A percentile compares a stretch with the other conserved stretches of the same genome.
These are phyloP conservation scores for Cylindroiulus punctatus DNA, from an alignment of 2,888 invertebrate species.

Conservation along the genomic window DNA sequence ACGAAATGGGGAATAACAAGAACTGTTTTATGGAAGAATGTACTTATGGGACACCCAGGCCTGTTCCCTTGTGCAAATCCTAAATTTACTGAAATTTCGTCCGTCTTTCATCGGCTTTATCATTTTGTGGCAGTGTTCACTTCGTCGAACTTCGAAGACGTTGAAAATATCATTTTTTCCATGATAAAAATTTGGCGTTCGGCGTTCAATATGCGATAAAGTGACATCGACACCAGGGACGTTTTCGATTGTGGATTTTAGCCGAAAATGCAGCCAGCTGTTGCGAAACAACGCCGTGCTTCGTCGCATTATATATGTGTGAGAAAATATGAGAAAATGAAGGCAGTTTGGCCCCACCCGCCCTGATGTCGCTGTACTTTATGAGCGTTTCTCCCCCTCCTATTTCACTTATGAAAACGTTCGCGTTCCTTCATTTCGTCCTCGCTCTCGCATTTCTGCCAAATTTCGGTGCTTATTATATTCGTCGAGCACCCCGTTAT, in stretches of 20 bases:
- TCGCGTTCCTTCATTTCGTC: background rate
- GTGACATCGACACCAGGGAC: background rate
- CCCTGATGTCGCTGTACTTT: conserved; percentile 24
- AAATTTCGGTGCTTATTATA: background rate
- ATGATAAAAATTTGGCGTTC: too few relatives aligned
- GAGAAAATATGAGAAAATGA: conserved; percentile 26
- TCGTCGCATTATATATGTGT: conserved; percentile 13
- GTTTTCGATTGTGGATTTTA: background rate
- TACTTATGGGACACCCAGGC: too few relatives aligned
- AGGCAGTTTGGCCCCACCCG: conserved; percentile 1
- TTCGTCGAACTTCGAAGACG: too few relatives aligned
- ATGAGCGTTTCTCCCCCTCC: conserved; percentile 21
- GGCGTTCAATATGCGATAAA: background rate
- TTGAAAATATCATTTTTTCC: background rate
- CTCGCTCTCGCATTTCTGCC: background rate
- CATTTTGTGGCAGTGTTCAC: background rate
- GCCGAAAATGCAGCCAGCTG: conserved; percentile 8
- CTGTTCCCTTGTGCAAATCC: too few relatives aligned
- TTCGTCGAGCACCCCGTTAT: conserved; percentile 15
- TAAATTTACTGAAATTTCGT: too few relatives aligned
- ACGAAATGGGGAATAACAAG: too few relatives aligned
- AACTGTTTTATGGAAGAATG: too few relatives aligned
- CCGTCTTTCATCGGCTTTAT: too few relatives aligned
- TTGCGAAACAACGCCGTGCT: background rate
- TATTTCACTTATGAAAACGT: conserved; percentile 25